Percentiles rank a stretch among this genome's conserved stretches.
These are phyloP conservation scores for Carollia perspicillata DNA, from an alignment of 2,113 vertebrate genomes.

Conservation along the genomic window DNA sequence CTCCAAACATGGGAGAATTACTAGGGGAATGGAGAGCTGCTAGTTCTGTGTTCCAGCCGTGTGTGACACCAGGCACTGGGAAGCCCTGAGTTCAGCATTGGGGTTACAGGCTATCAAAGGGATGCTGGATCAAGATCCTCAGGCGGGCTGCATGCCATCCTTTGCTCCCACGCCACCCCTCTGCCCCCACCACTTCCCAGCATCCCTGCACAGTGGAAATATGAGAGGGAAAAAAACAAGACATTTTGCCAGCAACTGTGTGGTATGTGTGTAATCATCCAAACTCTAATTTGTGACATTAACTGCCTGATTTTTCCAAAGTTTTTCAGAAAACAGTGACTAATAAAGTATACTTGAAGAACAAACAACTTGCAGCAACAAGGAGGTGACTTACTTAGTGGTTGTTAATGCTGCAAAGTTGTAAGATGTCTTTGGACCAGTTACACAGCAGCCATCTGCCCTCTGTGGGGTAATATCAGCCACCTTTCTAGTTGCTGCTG, in stretches of 20 bases:
- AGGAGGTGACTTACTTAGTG: background rate
- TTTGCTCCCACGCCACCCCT: accelerated
- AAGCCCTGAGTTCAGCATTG: background rate
- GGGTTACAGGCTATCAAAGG: background rate
- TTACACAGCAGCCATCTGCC: background rate
- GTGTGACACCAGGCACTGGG: accelerated
- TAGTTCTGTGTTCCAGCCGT: accelerated
- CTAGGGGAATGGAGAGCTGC: background rate
- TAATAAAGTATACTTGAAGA: background rate
- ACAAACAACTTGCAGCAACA: background rate
- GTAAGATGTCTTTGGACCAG: background rate
- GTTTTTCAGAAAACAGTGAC: background rate
- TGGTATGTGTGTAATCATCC: background rate
- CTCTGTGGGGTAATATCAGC: too few relatives aligned
- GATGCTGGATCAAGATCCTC: too few relatives aligned
- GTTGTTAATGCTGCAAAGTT: background rate
- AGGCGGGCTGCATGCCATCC: accelerated
- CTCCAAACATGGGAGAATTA: background rate
- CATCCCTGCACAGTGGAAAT: background rate
- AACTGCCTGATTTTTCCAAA: background rate
- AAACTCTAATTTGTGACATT: slow-evolving; percentile 21
- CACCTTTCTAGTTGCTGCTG: background rate
- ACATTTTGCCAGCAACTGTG: background rate
- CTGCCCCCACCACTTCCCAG: background rate
- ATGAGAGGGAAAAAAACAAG: background rate